Conservation (phyloP, 2,888 invertebrate species). For the Neelides folsomi region DNA sequence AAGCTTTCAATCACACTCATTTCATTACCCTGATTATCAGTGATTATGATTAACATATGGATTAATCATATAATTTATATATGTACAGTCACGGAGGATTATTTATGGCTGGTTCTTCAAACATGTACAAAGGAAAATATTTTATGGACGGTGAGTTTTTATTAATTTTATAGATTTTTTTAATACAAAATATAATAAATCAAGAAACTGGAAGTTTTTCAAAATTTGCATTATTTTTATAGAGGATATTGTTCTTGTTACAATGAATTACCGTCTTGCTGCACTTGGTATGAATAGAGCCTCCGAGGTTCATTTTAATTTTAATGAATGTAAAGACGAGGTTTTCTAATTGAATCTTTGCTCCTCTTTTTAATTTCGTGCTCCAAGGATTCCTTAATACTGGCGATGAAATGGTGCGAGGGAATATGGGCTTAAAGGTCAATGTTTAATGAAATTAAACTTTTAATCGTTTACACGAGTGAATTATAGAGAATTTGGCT, state of each 20-base stretch:
- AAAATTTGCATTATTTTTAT: not conserved
- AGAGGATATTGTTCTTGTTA: not conserved
- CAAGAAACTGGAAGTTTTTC: not conserved
- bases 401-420: constrained; percentile 13
- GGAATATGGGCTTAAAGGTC: constrained; percentile 19
- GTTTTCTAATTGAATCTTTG: not conserved
- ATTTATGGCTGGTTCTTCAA: constrained; percentile 14
- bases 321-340: not conserved
- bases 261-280: constrained; percentile 12
- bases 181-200: not conserved
- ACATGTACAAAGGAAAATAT: constrained; percentile 22
- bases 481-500: too few species aligned
- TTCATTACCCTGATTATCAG: too few species aligned
- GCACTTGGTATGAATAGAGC: constrained; percentile 8
- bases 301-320: not conserved
- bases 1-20: too few species aligned
- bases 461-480: too few species aligned
- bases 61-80: too few species aligned
- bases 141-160: constrained; percentile 22
- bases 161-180: constrained; percentile 9
- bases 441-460: too few species aligned
- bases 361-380: not conserved
- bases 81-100: not conserved
- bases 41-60: too few species aligned
- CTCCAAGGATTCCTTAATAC: constrained; percentile 17